These are phyloP conservation scores for Emydocephalus ijimae DNA, from an alignment of 2,113 vertebrate species.

Conservation along the genomic window DNA sequence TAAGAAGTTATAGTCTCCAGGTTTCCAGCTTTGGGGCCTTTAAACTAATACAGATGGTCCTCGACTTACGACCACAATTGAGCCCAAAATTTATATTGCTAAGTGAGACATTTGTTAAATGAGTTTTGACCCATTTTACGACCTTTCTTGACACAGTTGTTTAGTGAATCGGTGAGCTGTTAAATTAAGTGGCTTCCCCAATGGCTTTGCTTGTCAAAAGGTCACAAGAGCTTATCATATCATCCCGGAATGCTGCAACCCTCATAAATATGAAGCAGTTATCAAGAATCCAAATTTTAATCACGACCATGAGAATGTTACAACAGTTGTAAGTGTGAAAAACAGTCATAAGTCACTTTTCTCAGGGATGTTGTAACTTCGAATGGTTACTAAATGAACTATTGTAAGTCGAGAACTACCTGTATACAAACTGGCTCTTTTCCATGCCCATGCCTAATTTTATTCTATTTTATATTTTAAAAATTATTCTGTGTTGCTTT, in stretches of 20 bases:
- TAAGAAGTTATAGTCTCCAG: neutral
- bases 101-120: neutral
- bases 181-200: neutral
- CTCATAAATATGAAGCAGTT: neutral
- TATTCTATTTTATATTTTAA: neutral
- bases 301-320: neutral
- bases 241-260: neutral
- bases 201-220: neutral
- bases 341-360: neutral
- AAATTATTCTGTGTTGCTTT: neutral
- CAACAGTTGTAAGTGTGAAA: neutral
- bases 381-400: neutral
- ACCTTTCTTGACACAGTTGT: neutral
- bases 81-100: neutral
- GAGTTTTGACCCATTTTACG: neutral
- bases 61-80: neutral
- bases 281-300: neutral
- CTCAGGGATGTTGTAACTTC: neutral
- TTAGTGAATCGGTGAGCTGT: neutral
- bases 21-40: neutral
- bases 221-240: neutral
- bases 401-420: neutral
- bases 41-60: neutral
- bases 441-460: neutral
- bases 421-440: neutral